A percentile compares a stretch with the other conserved stretches of the same genome.
Evolutionary conservation across 92 coral and sea anemone genomes (phyloP).

Genomic region (Porites rus): DNA sequence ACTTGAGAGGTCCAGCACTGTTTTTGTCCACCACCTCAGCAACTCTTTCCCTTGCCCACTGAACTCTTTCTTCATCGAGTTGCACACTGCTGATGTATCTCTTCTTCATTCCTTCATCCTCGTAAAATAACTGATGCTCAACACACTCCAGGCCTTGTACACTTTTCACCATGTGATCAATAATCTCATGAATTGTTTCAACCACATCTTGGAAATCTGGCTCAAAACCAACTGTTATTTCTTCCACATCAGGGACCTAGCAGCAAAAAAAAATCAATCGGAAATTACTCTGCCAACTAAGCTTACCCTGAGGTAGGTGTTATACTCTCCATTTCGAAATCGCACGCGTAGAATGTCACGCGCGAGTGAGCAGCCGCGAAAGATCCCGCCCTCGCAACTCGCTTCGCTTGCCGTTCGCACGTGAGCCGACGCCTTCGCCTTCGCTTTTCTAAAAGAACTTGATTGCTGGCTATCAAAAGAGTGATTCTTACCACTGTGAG

Average conservation of each 20-base stretch:
- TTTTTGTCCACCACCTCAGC: conserved; percentile 83
- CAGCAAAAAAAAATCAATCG: too few relatives aligned
- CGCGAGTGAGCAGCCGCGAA: too few relatives aligned
- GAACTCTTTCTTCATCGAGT: conserved; percentile 84
- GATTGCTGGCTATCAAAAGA: too few relatives aligned
- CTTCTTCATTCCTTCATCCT: conserved; percentile 86
- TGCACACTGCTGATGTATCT: conserved; percentile 72
- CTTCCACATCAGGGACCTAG: conserved; percentile 77
- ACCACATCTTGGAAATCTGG: conserved; percentile 79
- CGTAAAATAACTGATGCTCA: conserved; percentile 89
- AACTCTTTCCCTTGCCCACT: conserved; percentile 77
- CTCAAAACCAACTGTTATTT: conserved; percentile 78
- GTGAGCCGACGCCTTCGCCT: too few relatives aligned
- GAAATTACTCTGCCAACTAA: too few relatives aligned
- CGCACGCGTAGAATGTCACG: too few relatives aligned
- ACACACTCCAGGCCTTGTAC: conserved; percentile 83
- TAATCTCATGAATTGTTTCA: conserved; percentile 66
- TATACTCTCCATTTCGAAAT: too few relatives aligned
- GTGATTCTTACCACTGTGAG: conserved; percentile 80
- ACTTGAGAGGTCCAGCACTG: conserved; percentile 91
- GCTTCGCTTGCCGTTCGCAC: too few relatives aligned
- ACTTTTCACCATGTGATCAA: conserved; percentile 85
- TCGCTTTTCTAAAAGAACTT: too few relatives aligned
- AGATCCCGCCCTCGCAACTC: too few relatives aligned
- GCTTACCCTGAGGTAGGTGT: too few relatives aligned